Base-by-base conservation (phyloP, 2,888 invertebrate genomes). In the Ochropacha duplaris region DNA sequence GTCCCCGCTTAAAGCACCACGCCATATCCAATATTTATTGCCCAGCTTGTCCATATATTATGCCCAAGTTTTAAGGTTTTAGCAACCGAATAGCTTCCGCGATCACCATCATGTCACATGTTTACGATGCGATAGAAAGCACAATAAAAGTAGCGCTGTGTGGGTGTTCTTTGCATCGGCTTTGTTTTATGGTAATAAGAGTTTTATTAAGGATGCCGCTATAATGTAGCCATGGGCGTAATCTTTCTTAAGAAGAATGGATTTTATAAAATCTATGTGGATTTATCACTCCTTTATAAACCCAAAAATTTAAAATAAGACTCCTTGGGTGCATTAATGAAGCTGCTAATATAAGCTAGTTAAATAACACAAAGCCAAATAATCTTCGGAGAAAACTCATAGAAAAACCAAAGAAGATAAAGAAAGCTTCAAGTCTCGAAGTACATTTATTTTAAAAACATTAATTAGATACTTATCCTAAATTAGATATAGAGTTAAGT, bases 141-240 rank as follows among this genome's bases (percentile, higher is more conserved):
- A 79, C 72, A 76, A 72, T 78, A 80, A 83, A 84, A 78, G 72
- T 78, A 75, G 74, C 74, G 49, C 72, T 59, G 69, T 78, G 86
- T 86, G 85, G 86, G 85, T 81, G 86, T 84, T 72, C 79, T 71
- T 56, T 62, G 70, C 74, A 74, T 75, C 74, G 76, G 69, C 74
- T 84, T 81, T 83, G 80, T 83, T 87, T 87, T 86, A 87, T 81
- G 78, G 68, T 75, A 74, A 82, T 79, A 81, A 68, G 68, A 64
- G 70, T 80, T 87, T 86, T 84, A 86, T 82, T 82, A 80, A 74
- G 74, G 74, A 70, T 67, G 70, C 69, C 72, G 74, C 78, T 71
- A 78, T 83, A 68, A 79, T 65, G 72, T 65, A 68, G 44, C 44
- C 1, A 19, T 9, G 39, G 39, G n/a, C n/a, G 36, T 19, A 44